Evolutionary conservation across 2,797 vertebrate genomes (phyloP).

Genomic region (Hippopotamyrus pictus): DNA sequence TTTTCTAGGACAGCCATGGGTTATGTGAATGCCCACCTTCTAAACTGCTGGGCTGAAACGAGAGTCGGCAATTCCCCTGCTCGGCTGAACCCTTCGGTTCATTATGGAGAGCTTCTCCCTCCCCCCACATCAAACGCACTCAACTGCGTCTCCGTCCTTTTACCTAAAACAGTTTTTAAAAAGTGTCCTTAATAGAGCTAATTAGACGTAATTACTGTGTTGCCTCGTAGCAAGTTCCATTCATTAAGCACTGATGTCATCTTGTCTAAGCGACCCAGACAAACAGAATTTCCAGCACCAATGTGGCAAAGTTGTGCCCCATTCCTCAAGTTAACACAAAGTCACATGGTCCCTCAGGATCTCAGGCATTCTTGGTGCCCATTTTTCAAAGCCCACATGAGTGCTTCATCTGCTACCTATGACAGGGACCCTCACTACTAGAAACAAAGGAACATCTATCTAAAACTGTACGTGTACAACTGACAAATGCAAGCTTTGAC

Average conservation of each 20-base stretch:
- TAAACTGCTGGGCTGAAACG: neutral
- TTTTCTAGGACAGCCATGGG: neutral
- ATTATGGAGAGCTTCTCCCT: neutral
- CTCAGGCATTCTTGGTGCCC: neutral
- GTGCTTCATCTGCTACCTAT: neutral
- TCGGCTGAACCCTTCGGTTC: neutral
- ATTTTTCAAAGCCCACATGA: neutral
- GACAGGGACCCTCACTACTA: neutral
- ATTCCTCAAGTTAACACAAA: neutral
- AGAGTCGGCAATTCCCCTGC: neutral
- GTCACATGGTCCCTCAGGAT: neutral
- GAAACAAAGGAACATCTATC: neutral
- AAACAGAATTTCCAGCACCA: neutral
- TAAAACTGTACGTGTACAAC: neutral
- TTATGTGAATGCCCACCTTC: neutral
- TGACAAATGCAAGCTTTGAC: neutral
- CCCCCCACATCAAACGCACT: neutral
- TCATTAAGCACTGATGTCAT: neutral
- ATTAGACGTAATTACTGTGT: neutral
- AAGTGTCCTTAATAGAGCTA: neutral
- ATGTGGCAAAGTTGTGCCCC: neutral
- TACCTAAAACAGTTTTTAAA: neutral
- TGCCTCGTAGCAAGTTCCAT: neutral
- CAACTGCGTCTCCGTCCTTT: neutral
- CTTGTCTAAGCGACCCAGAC: neutral